Conservation (phyloP, 2,113 vertebrate species). For the Alouatta palliata region DNA sequence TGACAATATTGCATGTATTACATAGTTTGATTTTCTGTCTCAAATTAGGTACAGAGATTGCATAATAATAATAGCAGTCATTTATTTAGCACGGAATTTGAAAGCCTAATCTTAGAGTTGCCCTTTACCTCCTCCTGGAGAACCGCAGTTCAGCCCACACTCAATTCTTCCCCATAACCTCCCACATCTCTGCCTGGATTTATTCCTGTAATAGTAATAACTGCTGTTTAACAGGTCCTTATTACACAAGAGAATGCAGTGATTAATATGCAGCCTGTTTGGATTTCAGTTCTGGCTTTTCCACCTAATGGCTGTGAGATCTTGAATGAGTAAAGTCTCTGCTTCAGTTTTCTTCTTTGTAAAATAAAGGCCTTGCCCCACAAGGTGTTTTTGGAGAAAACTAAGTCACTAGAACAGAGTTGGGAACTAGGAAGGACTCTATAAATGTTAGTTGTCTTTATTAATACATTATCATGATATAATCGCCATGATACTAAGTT, state of each 20-base stretch:
- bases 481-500: not conserved
- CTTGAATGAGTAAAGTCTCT: not conserved
- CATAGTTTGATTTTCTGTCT: conserved; percentile 20
- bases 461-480: not conserved
- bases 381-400: not conserved
- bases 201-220: not conserved
- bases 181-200: not conserved
- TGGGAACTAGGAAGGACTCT: not conserved
- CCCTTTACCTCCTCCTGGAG: not conserved
- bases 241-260: not conserved
- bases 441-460: not conserved
- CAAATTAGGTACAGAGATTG: conserved; percentile 16
- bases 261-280: not conserved
- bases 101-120: conserved; percentile 21
- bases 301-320: not conserved
- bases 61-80: conserved; percentile 39
- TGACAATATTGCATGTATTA: not conserved
- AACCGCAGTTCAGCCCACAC: not conserved
- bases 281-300: not conserved
- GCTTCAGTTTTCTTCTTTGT: not conserved
- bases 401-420: not conserved
- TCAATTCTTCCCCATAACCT: not conserved
- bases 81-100: conserved; percentile 31
- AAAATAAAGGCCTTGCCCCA: not conserved
- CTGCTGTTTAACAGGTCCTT: not conserved